Base-by-base conservation (phyloP, 2,888 invertebrate species). In the Aphrophora alni region DNA sequence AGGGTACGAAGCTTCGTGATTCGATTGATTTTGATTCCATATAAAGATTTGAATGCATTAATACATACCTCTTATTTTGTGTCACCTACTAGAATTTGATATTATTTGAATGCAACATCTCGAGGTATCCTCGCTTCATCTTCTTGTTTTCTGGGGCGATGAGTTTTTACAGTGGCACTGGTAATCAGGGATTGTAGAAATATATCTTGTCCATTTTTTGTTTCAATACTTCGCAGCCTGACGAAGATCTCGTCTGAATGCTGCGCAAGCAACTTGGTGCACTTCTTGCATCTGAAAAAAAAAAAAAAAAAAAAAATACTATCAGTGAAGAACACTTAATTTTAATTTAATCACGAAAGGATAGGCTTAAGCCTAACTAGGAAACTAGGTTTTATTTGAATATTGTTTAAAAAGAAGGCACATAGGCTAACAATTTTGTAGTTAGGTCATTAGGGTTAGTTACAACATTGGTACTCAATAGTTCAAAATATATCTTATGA, bases 31-130 rank as follows among this genome's bases (percentile, higher is more conserved):
- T 77, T 69, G 17, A 77, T 77, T 26, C 77, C 77, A 33, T 77
- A 77, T 8, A 77, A 71, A 25, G 69, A 77, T 69, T 77, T 68
- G 38, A 27, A 77, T 27, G 77, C 77, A 71, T 77, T 71, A 69
- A 77, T n/a, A 77, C 77, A 77, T 33, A 77, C 70, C 77, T 77
- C 24, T 24, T 28, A 24, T 77, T 70, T 77, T n/a, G 27, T 27
- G 24, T 77, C 38, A 70, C 77, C 77, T 38, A 77, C 21, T 70
- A 77, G 26, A 33, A 77, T 38, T 26, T 70, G 21, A 38, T 77
- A 77, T 27, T 77, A 77, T 33, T 27, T 77, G 33, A 77, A 77
- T 26, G 70, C 68, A 25, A 33, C 27, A 21, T 76, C 74, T 38
- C 38, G 74, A 74, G 38, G 74, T 74, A 25, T 4, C 27, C 33